phyloP scores from a whole-genome alignment of 37 sponge, comb jelly and placozoan species.

The Corticium candelabrum region DNA sequence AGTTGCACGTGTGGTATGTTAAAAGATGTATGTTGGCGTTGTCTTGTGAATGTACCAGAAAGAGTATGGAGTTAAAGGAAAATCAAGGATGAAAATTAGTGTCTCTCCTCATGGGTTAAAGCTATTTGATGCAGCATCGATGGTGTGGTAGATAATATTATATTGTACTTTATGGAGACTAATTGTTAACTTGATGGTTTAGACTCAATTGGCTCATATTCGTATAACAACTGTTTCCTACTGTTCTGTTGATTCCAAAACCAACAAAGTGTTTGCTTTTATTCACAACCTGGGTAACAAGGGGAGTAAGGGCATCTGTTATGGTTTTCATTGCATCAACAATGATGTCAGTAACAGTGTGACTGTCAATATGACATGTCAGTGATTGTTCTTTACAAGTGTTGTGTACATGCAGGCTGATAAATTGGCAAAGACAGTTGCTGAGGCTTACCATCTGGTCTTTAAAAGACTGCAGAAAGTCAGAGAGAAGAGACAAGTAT shows the following conservation, averaged over 20 bases:
- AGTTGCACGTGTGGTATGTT: too few relatives aligned
- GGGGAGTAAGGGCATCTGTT: neutral
- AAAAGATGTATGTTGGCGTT: too few relatives aligned
- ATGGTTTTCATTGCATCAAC: neutral
- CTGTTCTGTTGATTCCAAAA: neutral
- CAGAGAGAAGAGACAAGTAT: neutral
- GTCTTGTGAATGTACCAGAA: neutral
- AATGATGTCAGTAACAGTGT: neutral
- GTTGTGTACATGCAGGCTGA: too few relatives aligned
- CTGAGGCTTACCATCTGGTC: neutral
- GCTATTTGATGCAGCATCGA: neutral
- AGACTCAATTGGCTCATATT: conserved; percentile 1
- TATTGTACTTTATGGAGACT: neutral
- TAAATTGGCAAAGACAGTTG: neutral
- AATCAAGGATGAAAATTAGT: neutral
- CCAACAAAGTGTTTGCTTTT: neutral
- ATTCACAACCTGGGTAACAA: neutral
- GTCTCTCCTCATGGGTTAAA: neutral
- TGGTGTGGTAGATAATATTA: neutral
- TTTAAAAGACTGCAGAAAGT: neutral
- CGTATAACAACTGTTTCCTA: neutral
- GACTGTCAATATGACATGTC: too few relatives aligned
- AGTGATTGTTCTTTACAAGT: too few relatives aligned
- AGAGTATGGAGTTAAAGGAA: neutral
- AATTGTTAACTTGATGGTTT: neutral